These are phyloP conservation scores for Apteryx owenii DNA, from an alignment of 2,113 vertebrate species.

Conservation along the genomic window DNA sequence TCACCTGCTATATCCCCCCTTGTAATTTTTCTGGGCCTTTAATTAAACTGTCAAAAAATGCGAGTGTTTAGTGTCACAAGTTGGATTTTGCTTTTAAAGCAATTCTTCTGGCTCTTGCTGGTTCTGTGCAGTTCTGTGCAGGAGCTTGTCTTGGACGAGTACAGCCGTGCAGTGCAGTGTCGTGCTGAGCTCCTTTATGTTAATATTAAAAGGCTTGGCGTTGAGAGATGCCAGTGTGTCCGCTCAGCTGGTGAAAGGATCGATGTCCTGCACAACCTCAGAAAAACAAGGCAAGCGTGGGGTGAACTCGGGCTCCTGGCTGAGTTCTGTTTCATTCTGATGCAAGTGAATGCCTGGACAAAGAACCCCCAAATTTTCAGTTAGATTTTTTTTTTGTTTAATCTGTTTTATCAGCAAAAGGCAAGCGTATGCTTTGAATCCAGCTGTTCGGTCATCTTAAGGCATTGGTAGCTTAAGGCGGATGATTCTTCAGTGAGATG, in stretches of 20 bases:
- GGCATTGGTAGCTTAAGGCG: background rate
- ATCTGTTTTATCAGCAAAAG: background rate
- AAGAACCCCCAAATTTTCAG: background rate
- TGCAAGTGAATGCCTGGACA: background rate
- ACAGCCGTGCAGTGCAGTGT: background rate
- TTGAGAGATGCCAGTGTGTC: background rate
- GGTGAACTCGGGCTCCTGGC: background rate
- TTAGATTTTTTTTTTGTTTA: background rate
- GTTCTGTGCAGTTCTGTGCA: background rate
- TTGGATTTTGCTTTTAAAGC: background rate
- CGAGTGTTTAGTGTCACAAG: background rate
- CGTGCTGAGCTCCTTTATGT: background rate
- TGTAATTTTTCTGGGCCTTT: background rate
- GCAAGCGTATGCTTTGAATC: background rate
- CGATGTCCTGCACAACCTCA: background rate
- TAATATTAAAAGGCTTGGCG: background rate
- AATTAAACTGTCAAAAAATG: background rate
- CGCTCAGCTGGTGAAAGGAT: background rate
- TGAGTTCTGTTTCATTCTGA: background rate
- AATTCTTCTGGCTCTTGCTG: background rate
- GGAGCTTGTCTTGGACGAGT: background rate
- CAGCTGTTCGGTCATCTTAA: background rate
- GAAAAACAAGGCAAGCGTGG: background rate
- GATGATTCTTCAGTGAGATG: background rate
- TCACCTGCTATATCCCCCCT: background rate